A percentile compares a stretch with the other conserved stretches of the same genome.
These are phyloP conservation scores for Strongylocentrotus purpuratus DNA, from an alignment of 35 echinoderm and acorn worm species.

Conservation along the genomic window DNA sequence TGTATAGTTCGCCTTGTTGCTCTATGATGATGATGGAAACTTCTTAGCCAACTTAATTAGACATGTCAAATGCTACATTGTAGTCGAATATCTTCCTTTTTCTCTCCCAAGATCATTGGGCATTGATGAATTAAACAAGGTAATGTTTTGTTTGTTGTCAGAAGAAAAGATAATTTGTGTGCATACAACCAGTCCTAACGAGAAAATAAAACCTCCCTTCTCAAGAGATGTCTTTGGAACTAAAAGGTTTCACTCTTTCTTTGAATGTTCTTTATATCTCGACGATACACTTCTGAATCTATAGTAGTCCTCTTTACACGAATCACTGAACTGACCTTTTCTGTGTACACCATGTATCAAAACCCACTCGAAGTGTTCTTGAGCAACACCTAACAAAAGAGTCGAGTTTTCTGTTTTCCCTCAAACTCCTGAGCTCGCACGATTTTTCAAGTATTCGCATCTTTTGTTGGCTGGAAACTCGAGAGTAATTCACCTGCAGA, in stretches of 20 bases:
- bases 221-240: background rate
- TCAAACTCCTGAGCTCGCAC: background rate
- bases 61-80: no score
- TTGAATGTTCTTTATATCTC: background rate
- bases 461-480: background rate
- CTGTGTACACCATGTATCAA: background rate
- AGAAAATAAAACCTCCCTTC: background rate
- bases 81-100: no score
- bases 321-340: background rate
- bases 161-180: no score
- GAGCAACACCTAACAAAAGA: background rate
- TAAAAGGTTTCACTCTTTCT: background rate
- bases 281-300: background rate
- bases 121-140: no score
- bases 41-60: no score
- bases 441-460: background rate
- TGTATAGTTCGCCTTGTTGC: no score
- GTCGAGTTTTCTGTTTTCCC: background rate
- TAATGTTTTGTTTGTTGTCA: no score
- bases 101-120: no score
- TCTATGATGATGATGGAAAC: no score
- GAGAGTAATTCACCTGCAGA: background rate
- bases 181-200: background rate
- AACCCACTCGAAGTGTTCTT: background rate
- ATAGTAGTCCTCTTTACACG: background rate